Evolutionary conservation across 2,113 vertebrate species (phyloP).

Genomic region (Takifugu flavidus): DNA sequence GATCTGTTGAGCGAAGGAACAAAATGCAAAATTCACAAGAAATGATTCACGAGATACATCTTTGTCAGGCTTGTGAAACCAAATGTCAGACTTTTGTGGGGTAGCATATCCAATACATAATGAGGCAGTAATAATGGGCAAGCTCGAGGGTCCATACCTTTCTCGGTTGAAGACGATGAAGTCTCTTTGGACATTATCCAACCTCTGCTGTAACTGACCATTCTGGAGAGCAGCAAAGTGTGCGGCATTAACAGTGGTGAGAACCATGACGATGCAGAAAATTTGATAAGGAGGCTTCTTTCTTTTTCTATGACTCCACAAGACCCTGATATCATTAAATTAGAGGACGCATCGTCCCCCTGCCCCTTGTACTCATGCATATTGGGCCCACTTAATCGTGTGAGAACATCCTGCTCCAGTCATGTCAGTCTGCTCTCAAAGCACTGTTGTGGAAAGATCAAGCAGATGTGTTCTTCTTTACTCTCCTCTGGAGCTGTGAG

Average conservation of each 20-base stretch:
- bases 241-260: background rate
- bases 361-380: background rate
- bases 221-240: conserved; percentile 69
- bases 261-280: conserved; percentile 5
- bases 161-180: conserved; percentile 99
- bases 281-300: no score
- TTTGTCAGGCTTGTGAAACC: no score
- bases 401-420: conserved; percentile 14
- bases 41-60: no score
- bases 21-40: no score
- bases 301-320: no score
- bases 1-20: conserved; percentile 54
- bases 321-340: background rate
- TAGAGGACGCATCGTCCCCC: conserved; percentile 22
- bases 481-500: conserved; percentile 17
- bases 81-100: no score
- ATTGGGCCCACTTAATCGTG: conserved; percentile 31
- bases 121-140: background rate
- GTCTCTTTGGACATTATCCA: conserved; percentile 90
- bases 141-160: conserved; percentile 81
- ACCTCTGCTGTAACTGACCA: conserved; percentile 84
- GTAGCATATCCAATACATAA: background rate
- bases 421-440: conserved; percentile 7
- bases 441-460: conserved; percentile 25
- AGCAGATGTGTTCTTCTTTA: conserved; percentile 43